Base-by-base conservation (phyloP, 2,888 invertebrate species). In the Zygaena filipendulae region DNA sequence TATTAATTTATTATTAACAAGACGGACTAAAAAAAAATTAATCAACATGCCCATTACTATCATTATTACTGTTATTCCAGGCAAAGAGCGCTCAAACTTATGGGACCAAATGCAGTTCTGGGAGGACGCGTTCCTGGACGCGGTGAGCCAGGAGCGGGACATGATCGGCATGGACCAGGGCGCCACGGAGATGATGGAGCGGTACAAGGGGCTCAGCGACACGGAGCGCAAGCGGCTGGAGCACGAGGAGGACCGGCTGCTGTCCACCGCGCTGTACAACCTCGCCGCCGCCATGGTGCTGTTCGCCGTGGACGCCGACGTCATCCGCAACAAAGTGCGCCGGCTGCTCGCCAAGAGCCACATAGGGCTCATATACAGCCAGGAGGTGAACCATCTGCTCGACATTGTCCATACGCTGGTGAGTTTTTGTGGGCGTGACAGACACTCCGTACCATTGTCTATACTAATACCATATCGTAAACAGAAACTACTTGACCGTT, bases 71-170 rank as follows among this genome's bases (percentile, higher is more conserved):
- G n/a, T 21, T 24, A 30, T 38, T 39, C 19, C 28, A 81, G 81
- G 86, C 18, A 94, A 94, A 64, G 93, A 94, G 39, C 72, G 96
- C 42, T 90, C 92, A 2, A 85, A 87, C 30, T 72, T 99, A 14
- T 99, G 98, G 98, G 97, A 98, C 69, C 96, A 98, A 81, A 95
- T 96, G 92, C 95, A 96, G 57, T 99, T 99, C 71, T 99, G 99
- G 99, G 99, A 99, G 63, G 98, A 99, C 61, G 92, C 96, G 0
- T 99, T 99, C 59, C 80, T 98, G 30, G 99, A 99, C 72, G 97
- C 98, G 0, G 98, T 99, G 2, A 88, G 88, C 22, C 98, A 99
- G 66, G 99, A 99, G 61, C 83, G 99, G 11, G 99, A 99, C 57
- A 95, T 98, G 87, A 93, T 98, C 44, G 97, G 99, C 29, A 97